Evolutionary conservation across 2,113 vertebrate genomes (phyloP), one percentile per base, ranked within the genome.

Genomic region (Paramormyrops kingsleyae): DNA sequence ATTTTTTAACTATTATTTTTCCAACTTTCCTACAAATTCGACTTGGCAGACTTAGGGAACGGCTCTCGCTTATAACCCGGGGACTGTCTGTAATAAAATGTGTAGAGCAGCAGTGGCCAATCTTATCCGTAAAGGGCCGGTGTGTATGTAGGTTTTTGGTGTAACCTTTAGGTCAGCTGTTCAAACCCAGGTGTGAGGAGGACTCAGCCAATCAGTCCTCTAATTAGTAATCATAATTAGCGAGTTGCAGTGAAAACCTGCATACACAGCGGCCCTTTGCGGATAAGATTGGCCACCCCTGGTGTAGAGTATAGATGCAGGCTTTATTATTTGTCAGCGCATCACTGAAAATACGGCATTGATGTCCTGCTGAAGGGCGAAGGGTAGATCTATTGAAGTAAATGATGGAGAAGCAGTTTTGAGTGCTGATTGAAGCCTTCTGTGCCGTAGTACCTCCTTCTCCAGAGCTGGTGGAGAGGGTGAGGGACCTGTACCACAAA

Each of bases 401-500:
- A 70, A 83, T 47, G 50, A 24, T 15, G 39, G 53, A 53, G 39
- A 17, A 52, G 12, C 4, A 77, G 5, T 39, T 83, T 35, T 47
- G 49, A 46, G 35, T 21, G 53, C 19, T 80, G 5, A 87, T 42
- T 0, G 17, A 50, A 2, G 39, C 19, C n/a, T 49, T 8, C 47
- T 2, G 66, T 59, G 3, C 70, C 70, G 0, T 94, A 99, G 98
- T 98, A 53, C 97, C 98, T 0, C 98, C 98, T 0, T 99, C 98
- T 5, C 98, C 97, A 0, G 98, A 99, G 94, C 94, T 99, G 94
- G 98, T 99, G 92, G 98, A 98, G 94, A 93, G 98, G 24, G 98
- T 99, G 21, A 94, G 98, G 0, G 98, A 99, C 77, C 97, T 99
- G 39, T 99, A 99, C 91, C 98, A 99, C 94, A 99, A 99, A 92